Conservation (phyloP, 2,113 vertebrate genomes). For the Micronisus gabar region DNA sequence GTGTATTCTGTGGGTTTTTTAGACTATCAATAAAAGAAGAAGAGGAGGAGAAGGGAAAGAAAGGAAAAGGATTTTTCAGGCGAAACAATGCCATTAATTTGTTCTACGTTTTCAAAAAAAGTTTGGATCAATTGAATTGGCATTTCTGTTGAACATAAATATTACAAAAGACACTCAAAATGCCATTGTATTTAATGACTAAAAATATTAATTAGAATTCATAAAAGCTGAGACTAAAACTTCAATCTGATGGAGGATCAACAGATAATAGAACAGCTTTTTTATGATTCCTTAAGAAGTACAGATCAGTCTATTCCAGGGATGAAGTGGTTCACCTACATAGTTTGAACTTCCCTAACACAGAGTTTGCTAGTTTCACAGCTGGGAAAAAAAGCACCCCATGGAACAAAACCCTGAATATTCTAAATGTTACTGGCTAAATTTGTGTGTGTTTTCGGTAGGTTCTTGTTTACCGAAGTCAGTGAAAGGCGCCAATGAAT, state of each 20-base stretch:
- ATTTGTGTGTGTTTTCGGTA: background rate
- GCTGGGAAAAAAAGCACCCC: background rate
- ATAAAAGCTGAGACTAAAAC: background rate
- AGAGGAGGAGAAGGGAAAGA: background rate
- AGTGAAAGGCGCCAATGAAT: background rate
- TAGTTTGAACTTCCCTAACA: background rate
- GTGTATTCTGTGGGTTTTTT: background rate
- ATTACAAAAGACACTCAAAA: background rate
- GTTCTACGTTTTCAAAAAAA: background rate
- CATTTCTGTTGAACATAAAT: background rate
- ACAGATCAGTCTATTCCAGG: background rate
- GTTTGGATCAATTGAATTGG: background rate
- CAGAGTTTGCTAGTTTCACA: background rate
- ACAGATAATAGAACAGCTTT: background rate
- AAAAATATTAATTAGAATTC: background rate
- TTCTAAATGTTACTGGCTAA: background rate
- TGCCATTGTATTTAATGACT: background rate
- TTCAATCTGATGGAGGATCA: background rate
- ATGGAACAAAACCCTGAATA: background rate
- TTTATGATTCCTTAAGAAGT: background rate
- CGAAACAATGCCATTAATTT: background rate
- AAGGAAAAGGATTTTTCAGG: background rate
- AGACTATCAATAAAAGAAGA: background rate
- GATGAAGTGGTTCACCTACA: background rate
- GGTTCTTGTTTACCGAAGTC: background rate